A percentile compares a stretch with the other conserved stretches of the same genome.
These are phyloP conservation scores for Lycaena phlaeas DNA, from an alignment of 2,888 invertebrate genomes.

Conservation along the genomic window DNA sequence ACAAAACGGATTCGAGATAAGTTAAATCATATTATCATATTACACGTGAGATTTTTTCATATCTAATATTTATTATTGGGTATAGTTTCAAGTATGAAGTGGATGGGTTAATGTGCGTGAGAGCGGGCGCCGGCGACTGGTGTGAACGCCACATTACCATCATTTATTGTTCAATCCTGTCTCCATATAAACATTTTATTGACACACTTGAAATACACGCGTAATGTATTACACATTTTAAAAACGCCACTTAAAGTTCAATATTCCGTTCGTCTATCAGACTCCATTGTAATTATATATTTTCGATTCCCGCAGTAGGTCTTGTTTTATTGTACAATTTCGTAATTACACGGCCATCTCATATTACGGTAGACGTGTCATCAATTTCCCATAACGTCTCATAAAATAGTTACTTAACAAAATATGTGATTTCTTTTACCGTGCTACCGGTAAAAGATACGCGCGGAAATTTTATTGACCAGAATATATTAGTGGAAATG, in stretches of 20 bases:
- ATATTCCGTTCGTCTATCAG: background rate
- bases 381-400: too few relatives aligned
- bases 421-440: background rate
- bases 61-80: constrained; percentile 23
- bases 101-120: constrained; percentile 42
- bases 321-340: constrained; percentile 19
- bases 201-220: constrained; percentile 30
- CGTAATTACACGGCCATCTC: constrained; percentile 18
- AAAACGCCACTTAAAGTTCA: constrained; percentile 3
- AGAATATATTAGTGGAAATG: background rate
- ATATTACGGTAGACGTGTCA: constrained; percentile 17
- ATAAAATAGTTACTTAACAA: too few relatives aligned
- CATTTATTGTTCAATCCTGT: constrained; percentile 49
- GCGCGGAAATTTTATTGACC: constrained; percentile 3
- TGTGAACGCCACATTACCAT: constrained; percentile 53
- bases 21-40: constrained; percentile 17
- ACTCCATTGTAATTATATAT: constrained; percentile 2
- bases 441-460: constrained; percentile 3
- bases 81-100: constrained; percentile 30
- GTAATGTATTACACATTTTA: constrained; percentile 11
- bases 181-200: constrained; percentile 42
- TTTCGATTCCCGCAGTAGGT: constrained; percentile 19
- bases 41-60: constrained; percentile 19
- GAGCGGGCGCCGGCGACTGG: constrained; percentile 41
- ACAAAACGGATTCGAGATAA: constrained; percentile 9